Evolutionary conservation across 1,140 invertebrate species (phyloP), one percentile per base, ranked within the genome.

Genomic region (Myzus persicae): DNA sequence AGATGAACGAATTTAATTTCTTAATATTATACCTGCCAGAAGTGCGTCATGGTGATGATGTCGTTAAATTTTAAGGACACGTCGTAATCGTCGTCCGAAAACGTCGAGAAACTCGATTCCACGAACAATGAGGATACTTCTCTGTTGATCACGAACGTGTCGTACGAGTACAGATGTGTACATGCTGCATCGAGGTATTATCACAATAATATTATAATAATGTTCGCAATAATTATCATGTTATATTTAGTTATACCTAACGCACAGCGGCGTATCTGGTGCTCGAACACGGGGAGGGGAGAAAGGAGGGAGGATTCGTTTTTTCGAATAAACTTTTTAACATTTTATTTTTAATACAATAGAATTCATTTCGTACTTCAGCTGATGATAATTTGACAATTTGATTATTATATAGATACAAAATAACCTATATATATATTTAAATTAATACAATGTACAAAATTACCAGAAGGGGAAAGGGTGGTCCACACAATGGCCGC

Each of bases 21-120:
- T 6, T 48, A 48, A 48, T 48, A 48, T 14, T 51, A 31, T 90
- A 90, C 89, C 51, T 90, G 59, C 89, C 89, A 90, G 14, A 90
- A 59, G 7, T 90, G 89, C 20, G 59, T 31, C 54, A 90, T 67
- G 40, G 51, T 90, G 54, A 67, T 90, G 51, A 90, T 90, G 26
- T 42, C 89, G 7, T 42, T 1, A 14, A 42, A 90, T 59, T 90
- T 90, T 0, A 90, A 9, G 11, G 51, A 26, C 11, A 51, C 36
- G 31, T 88, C 85, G 87, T 46, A 42, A n/a, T 14, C 51, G 24
- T 31, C 38, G 11, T 90, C 51, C 51, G 51, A 24, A 18, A 40
- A 42, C 18, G 54, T 18, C 26, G 22, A 31, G 40, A 67, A 90
- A n/a, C 24, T 42, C 5, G 89, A 40, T 40, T 67, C 51, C 8